Base-by-base conservation (phyloP, 2,797 vertebrate genomes). In the Taeniopygia guttata region DNA sequence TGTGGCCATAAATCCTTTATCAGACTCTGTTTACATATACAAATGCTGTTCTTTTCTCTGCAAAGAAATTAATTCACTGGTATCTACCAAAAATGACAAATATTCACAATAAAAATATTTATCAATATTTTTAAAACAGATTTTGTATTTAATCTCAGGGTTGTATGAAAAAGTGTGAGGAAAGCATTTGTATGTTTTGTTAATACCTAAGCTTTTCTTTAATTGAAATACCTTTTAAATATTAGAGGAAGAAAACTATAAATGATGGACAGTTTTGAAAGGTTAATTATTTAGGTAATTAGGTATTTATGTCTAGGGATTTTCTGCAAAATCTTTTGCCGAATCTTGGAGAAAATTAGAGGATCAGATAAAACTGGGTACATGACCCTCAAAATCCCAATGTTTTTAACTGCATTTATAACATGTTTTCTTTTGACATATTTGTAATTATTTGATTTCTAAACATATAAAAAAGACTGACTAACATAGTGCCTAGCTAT, bases 1-100 rank as follows among this genome's bases (percentile, higher is more conserved):
- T 77, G 26, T 43, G 27, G 26, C 38, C 23, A 72, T 90, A 86
- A 91, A 83, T 83, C 16, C 46, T 90, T 93, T 90, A 73, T 90
- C 43, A 80, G 19, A 40, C 46, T 70, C 29, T 69, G 59, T 87
- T 91, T 90, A 84, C 25, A 63, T 56, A 87, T 1, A 75, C 27
- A 90, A 86, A 85, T 16, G 3, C 5, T 48, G 43, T 80, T 87
- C 6, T 78, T 55, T 86, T 84, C 89, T 62, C 64, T 16, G 62
- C 36, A 92, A 90, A 95, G 64, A 78, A 94, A 89, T 58, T 84
- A 54, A 94, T 58, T 79, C 60, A 79, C 19, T 14, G 27, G 7
- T 69, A 95, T 76, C 70, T 60, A 43, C 75, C 36, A 90, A 89
- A 95, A 95, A 90, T 7, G 4, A 55, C 26, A 90, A 92, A 49